These are phyloP conservation scores for Leptosomus discolor DNA, from an alignment of 2,113 vertebrate genomes.

Conservation along the genomic window DNA sequence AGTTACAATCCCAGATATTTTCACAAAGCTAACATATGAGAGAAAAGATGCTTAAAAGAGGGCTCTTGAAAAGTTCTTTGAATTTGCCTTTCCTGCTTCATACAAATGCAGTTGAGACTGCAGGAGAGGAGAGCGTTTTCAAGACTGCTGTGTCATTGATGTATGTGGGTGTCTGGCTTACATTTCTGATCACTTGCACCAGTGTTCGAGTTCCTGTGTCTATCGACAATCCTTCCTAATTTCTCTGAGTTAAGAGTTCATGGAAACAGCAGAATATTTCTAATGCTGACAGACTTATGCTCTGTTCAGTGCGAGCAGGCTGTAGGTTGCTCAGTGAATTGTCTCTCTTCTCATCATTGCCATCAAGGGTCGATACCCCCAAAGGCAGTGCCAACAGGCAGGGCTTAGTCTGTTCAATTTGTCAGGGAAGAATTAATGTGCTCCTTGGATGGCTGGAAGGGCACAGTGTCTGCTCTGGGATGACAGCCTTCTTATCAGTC, in stretches of 20 bases:
- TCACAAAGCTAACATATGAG: not conserved
- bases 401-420: not conserved
- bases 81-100: not conserved
- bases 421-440: not conserved
- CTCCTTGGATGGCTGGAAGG: not conserved
- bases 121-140: not conserved
- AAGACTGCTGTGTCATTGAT: not conserved
- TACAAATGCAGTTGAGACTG: not conserved
- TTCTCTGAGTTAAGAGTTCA: not conserved
- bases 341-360: not conserved
- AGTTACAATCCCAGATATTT: not conserved
- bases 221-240: not conserved
- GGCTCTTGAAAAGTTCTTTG: not conserved
- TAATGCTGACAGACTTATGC: not conserved
- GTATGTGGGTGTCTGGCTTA: not conserved
- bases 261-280: not conserved
- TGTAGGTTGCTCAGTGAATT: not conserved
- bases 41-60: not conserved
- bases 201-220: not conserved
- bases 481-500: not conserved
- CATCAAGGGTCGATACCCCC: not conserved
- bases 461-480: not conserved
- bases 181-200: not conserved
- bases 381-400: not conserved
- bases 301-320: not conserved